Conservation (phyloP, 2,888 invertebrate genomes). For the Erynnis tages region DNA sequence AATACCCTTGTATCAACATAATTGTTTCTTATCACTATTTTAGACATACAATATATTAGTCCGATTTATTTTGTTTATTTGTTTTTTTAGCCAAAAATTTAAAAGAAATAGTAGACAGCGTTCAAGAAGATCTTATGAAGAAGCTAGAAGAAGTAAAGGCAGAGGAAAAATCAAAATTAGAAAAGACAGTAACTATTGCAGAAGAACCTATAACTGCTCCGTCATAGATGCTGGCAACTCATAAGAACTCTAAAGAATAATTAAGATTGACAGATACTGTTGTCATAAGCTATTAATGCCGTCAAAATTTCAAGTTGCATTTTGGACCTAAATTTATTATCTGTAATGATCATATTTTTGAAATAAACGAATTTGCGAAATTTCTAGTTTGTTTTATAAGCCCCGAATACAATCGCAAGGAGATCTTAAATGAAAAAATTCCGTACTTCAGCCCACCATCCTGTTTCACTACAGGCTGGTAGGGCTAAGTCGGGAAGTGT, state of each 20-base stretch:
- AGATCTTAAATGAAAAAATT: background rate
- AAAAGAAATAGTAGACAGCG: slow-evolving; percentile 73
- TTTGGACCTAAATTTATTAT: slow-evolving; percentile 3
- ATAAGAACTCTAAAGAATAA: slow-evolving; percentile 23
- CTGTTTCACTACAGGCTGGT: too few species aligned
- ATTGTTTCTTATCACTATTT: too few species aligned
- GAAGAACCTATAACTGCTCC: slow-evolving; percentile 23
- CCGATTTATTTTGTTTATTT: background rate
- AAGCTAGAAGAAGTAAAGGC: slow-evolving; percentile 65
- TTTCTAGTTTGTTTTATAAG: too few species aligned
- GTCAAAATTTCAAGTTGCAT: slow-evolving; percentile 3
- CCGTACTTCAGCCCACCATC: background rate
- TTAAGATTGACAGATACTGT: background rate
- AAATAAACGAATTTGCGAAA: background rate
- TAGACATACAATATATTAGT: too few species aligned
- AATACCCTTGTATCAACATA: too few species aligned
- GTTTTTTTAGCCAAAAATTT: slow-evolving; percentile 64
- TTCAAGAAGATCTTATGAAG: slow-evolving; percentile 68
- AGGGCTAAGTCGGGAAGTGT: background rate
- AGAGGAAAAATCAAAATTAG: slow-evolving; percentile 43
- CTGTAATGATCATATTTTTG: background rate
- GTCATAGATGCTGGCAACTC: slow-evolving; percentile 20
- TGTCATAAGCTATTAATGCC: background rate
- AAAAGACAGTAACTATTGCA: slow-evolving; percentile 29
- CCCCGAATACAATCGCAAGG: too few species aligned